These are phyloP conservation scores for Dynastes grantii DNA, from an alignment of 2,888 invertebrate genomes.

Conservation along the genomic window DNA sequence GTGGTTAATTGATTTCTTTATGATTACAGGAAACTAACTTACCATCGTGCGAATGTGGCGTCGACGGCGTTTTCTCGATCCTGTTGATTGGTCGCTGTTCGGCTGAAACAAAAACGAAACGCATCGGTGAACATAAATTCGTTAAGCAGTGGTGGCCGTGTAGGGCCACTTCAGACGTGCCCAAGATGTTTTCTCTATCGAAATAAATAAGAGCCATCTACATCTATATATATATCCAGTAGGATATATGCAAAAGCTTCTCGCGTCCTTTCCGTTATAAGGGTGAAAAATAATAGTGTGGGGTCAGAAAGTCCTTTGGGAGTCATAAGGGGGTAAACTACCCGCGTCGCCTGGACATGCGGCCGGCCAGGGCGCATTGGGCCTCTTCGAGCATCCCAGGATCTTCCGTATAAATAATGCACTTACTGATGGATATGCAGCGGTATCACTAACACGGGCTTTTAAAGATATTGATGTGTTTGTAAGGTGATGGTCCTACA, in stretches of 20 bases:
- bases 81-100: slow-evolving; percentile 73
- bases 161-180: slow-evolving; percentile 26
- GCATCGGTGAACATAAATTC: slow-evolving; percentile 40
- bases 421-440: slow-evolving; percentile 57
- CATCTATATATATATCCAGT: slow-evolving; percentile 42
- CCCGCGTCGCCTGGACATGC: slow-evolving; percentile 56
- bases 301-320: slow-evolving; percentile 68
- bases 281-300: slow-evolving; percentile 71
- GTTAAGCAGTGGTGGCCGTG: slow-evolving; percentile 4
- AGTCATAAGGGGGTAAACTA: slow-evolving; percentile 65
- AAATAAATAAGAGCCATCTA: slow-evolving; percentile 51
- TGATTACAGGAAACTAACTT: slow-evolving; percentile 66
- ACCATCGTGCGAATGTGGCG: slow-evolving; percentile 82
- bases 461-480: slow-evolving; percentile 52
- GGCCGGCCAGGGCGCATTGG: slow-evolving; percentile 45
- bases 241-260: slow-evolving; percentile 71
- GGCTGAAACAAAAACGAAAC: slow-evolving; percentile 70
- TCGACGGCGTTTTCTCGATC: slow-evolving; percentile 85
- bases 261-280: slow-evolving; percentile 55
- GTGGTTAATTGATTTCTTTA: too few relatives aligned
- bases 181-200: slow-evolving; percentile 40
- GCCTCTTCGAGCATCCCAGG: slow-evolving; percentile 51
- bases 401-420: slow-evolving; percentile 60
- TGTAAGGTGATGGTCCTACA: slow-evolving; percentile 25
- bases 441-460: slow-evolving; percentile 55